Evolutionary conservation across 1,140 invertebrate species (phyloP).

Genomic region (Hypsibius dujardini): DNA sequence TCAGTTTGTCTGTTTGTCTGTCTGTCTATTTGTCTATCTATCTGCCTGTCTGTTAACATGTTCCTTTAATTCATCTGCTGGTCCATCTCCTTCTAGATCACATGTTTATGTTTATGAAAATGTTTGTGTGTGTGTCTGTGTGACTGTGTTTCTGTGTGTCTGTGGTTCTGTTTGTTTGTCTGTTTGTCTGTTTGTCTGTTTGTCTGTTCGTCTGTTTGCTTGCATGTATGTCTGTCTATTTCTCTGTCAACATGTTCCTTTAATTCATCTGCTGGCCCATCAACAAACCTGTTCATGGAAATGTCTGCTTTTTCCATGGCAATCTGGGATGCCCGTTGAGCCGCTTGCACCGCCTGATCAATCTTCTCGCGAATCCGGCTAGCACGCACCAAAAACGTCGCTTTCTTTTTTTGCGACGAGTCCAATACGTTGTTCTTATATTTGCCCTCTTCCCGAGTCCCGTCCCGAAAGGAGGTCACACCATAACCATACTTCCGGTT

Average conservation of each 20-base stretch:
- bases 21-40: too few species aligned
- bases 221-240: too few species aligned
- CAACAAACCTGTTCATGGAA: constrained; percentile 63
- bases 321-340: constrained; percentile 88
- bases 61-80: too few species aligned
- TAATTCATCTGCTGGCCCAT: background rate
- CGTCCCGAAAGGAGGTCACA: constrained; percentile 91
- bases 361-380: constrained; percentile 90
- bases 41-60: too few species aligned
- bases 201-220: too few species aligned
- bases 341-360: constrained; percentile 78
- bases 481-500: constrained; percentile 99
- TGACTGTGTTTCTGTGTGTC: too few species aligned
- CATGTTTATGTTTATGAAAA: too few species aligned
- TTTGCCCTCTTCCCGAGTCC: constrained; percentile 86
- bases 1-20: too few species aligned
- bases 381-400: constrained; percentile 86
- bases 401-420: constrained; percentile 88
- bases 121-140: too few species aligned
- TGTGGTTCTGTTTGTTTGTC: too few species aligned
- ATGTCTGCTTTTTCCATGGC: constrained; percentile 97
- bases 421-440: constrained; percentile 98
- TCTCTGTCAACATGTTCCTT: too few species aligned
- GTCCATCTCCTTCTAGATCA: background rate
- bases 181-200: too few species aligned